Conservation (phyloP, 2,113 vertebrate genomes). For the Colinus virginianus region DNA sequence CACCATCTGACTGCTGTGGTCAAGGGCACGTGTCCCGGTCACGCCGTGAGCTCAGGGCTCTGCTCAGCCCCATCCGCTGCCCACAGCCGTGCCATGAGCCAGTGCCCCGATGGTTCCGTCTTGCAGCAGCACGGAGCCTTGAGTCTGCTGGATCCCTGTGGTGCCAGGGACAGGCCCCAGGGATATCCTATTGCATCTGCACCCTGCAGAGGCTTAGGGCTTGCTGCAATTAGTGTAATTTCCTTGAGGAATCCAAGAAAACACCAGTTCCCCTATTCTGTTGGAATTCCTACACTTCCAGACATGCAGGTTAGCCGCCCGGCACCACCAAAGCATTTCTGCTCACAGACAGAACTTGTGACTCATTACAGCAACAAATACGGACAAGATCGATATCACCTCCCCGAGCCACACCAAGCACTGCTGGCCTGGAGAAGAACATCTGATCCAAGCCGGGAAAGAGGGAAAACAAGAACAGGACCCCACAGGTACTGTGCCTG, state of each 20-base stretch:
- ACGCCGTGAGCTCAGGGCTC: background rate
- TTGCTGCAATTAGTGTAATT: conserved; percentile 29
- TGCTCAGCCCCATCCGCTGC: background rate
- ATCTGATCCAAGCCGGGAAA: background rate
- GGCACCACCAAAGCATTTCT: conserved; percentile 47
- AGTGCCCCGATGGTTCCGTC: no score
- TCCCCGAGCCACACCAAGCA: background rate
- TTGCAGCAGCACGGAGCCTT: no score
- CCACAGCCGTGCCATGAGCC: background rate
- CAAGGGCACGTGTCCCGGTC: background rate
- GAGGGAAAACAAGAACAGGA: background rate
- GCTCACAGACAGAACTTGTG: conserved; percentile 57
- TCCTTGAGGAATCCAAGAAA: conserved; percentile 54
- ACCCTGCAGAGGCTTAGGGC: background rate
- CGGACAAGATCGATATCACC: conserved; percentile 50
- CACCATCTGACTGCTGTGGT: no score
- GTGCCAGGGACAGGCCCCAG: background rate
- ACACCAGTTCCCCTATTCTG: conserved; percentile 11
- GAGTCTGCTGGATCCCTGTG: no score
- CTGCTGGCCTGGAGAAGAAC: background rate
- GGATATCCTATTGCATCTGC: background rate
- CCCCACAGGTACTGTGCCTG: background rate
- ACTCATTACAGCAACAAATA: conserved; percentile 69
- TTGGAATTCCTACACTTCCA: conserved; percentile 55
- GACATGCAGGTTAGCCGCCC: conserved; percentile 46